phyloP scores from a whole-genome alignment of 2,797 vertebrate species.

The Margarornis squamiger region DNA sequence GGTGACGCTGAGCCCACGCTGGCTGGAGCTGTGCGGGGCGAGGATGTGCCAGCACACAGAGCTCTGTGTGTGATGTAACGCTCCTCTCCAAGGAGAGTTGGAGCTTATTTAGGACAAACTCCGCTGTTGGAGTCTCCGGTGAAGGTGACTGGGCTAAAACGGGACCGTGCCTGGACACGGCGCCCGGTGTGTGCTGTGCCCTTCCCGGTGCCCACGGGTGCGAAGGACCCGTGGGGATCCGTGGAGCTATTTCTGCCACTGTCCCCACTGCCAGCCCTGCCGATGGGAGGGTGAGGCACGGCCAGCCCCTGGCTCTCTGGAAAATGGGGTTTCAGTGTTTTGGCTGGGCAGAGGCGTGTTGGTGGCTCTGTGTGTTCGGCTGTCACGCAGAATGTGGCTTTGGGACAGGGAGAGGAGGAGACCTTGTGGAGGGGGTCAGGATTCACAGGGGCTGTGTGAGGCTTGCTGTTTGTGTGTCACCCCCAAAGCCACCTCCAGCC shows the following conservation, averaged over 20 bases:
- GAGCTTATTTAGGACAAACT: slow-evolving; percentile 36
- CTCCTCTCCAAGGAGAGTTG: background rate
- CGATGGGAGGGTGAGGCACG: accelerated
- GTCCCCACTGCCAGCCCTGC: background rate
- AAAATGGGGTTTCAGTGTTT: background rate
- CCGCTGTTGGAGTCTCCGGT: background rate
- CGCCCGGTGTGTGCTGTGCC: background rate
- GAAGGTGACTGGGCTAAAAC: slow-evolving; percentile 42
- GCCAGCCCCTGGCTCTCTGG: background rate
- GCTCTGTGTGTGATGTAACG: background rate
- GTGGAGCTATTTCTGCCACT: background rate
- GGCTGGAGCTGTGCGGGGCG: background rate
- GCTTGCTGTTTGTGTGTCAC: accelerated
- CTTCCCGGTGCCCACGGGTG: background rate
- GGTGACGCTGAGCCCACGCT: background rate
- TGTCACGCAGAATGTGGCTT: background rate
- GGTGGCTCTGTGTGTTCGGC: background rate
- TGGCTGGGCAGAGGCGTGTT: background rate
- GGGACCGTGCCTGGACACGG: background rate
- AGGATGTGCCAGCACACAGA: background rate
- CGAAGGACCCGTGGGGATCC: background rate
- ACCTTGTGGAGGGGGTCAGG: accelerated
- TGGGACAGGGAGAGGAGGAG: background rate
- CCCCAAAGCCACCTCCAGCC: background rate
- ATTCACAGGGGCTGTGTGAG: background rate